Evolutionary conservation across 2,113 vertebrate species (phyloP).

Genomic region (Phycodurus eques): DNA sequence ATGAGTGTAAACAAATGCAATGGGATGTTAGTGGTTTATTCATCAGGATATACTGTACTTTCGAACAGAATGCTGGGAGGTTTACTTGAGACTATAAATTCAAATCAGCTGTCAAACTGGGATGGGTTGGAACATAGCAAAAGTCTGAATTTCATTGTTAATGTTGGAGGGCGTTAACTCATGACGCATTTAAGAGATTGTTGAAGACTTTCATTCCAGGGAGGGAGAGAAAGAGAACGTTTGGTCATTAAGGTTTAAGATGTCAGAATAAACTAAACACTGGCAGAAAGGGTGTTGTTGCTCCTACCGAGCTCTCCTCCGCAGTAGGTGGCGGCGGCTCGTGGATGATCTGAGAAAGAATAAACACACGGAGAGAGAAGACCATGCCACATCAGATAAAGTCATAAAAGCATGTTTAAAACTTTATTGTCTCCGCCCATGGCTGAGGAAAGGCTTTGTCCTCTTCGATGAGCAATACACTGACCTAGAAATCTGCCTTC

Average conservation of each 20-base stretch:
- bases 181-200: constrained; percentile 22
- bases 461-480: constrained; percentile 30
- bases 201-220: constrained; percentile 18
- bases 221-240: constrained; percentile 11
- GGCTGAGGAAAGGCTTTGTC: constrained; percentile 42
- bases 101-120: background rate
- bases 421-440: constrained; percentile 45
- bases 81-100: constrained; percentile 16
- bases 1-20: constrained; percentile 20
- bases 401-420: constrained; percentile 22
- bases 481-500: constrained; percentile 69
- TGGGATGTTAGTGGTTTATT: background rate
- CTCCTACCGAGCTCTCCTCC: constrained; percentile 76
- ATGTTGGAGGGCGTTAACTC: constrained; percentile 31
- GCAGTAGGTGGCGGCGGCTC: constrained; percentile 70
- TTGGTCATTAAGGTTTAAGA: constrained; percentile 31
- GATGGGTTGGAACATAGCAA: background rate
- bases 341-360: constrained; percentile 70
- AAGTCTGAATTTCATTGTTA: constrained; percentile 27
- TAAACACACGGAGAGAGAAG: constrained; percentile 15
- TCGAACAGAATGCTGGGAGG: background rate
- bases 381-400: constrained; percentile 17
- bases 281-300: constrained; percentile 8
- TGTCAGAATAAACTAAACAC: constrained; percentile 31
- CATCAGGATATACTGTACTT: background rate